Conservation (phyloP, 1,140 invertebrate species). For the Drosophila paulistorum region DNA sequence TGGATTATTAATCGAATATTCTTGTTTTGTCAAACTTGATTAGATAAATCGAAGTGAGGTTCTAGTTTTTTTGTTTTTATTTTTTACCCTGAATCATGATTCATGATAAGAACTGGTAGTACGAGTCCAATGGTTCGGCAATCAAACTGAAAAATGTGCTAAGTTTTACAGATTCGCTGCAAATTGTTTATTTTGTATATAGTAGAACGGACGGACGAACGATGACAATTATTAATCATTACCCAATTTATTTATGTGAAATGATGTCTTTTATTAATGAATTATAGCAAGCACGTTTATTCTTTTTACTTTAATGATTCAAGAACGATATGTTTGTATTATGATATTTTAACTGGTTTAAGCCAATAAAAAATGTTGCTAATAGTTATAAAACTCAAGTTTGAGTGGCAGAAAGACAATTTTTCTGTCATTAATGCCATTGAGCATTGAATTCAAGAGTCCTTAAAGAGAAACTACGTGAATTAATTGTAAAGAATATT, state of each 20-base stretch:
- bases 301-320: background rate
- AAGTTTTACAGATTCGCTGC: constrained; percentile 1
- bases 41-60: constrained; percentile 20
- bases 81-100: background rate
- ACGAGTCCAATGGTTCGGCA: background rate
- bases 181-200: background rate
- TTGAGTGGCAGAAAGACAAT: too few species aligned
- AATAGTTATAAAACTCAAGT: too few species aligned
- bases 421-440: too few species aligned
- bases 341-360: too few species aligned
- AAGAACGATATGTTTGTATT: too few species aligned
- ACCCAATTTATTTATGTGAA: background rate
- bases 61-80: background rate
- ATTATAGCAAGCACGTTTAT: background rate
- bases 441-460: too few species aligned
- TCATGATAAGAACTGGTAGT: constrained; percentile 14
- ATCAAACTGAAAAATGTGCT: background rate
- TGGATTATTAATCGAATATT: constrained; percentile 20
- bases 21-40: constrained; percentile 17
- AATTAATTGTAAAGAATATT: too few species aligned
- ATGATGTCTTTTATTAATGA: background rate
- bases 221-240: background rate
- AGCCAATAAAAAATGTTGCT: too few species aligned
- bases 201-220: background rate
- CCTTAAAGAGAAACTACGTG: too few species aligned